Base-by-base conservation (phyloP, 2,797 vertebrate species). In the Selene dorsalis region DNA sequence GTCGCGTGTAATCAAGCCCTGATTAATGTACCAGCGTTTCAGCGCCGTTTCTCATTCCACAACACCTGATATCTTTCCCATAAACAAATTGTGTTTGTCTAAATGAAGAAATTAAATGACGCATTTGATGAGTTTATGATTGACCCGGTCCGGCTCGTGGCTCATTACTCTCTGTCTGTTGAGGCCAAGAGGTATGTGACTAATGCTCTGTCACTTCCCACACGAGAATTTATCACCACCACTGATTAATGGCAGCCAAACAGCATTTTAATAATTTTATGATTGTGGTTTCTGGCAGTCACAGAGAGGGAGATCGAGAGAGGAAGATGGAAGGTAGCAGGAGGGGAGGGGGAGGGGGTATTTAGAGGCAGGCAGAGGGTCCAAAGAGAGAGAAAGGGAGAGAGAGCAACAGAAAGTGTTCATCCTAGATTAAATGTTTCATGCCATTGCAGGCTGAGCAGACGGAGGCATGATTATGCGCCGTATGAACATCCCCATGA, bases 41-140 rank as follows among this genome's bases (percentile, higher is more conserved):
- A 94, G 94, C 95, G 94, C 95, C 95, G 96, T 97, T 96, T 96
- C 95, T 97, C 96, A 97, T 96, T 98, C 96, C 96, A 89, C 94
- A 98, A 96, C 97, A 99, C 97, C 97, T 99, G 98, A 99, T 99
- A 97, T 98, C 96, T 96, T 96, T 97, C 96, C 95, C 97, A 96
- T 98, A 98, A 98, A 98, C 97, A 99, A 97, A 98, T 97, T 96
- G 95, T 97, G 97, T 97, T 98, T 98, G 96, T 98, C 97, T 97
- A 98, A 98, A 98, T 98, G 97, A 97, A 97, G 97, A 97, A 98
- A 98, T 98, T 95, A 99, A 99, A 98, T 98, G 97, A 98, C 96
- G 97, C 97, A 96, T 98, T 98, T 99, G 98, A 99, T 99, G 97
- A 97, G 97, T 97, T 98, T 98, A 97, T 98, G 98, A 98, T 99